Conservation (phyloP, 64 coral and sea anemone species). For the Actinia equina region DNA sequence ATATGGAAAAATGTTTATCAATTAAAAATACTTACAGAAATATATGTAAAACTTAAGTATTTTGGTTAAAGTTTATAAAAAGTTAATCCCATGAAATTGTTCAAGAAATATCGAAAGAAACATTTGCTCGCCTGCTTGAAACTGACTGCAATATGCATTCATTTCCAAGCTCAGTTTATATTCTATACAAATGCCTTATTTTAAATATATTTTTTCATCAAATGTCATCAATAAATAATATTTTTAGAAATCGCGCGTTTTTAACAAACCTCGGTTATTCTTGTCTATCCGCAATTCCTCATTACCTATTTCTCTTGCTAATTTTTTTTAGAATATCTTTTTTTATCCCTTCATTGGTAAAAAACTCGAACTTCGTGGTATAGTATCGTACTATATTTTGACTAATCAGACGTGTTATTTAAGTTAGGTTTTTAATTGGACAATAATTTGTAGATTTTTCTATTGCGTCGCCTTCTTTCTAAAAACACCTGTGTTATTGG, state of each 20-base stretch:
- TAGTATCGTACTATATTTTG: background rate
- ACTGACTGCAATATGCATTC: too few species aligned
- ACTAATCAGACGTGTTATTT: background rate
- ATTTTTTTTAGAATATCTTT: background rate
- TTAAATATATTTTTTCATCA: too few species aligned
- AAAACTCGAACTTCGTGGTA: background rate
- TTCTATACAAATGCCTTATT: too few species aligned
- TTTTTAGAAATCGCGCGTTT: too few species aligned
- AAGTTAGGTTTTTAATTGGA: background rate
- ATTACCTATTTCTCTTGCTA: background rate
- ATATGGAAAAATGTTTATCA: background rate
- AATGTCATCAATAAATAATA: too few species aligned
- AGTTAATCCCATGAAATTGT: too few species aligned
- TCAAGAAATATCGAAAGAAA: too few species aligned
- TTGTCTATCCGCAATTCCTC: background rate
- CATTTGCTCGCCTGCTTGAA: too few species aligned
- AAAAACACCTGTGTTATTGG: background rate
- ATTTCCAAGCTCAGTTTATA: too few species aligned
- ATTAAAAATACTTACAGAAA: background rate
- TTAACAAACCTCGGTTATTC: background rate
- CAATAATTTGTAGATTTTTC: conserved; percentile 1
- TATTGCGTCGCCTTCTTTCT: background rate
- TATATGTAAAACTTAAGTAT: too few species aligned
- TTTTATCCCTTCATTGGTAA: background rate
- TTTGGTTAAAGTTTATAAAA: too few species aligned